These are phyloP conservation scores for Dasyprocta punctata DNA, from an alignment of 2,113 vertebrate genomes.

Conservation along the genomic window DNA sequence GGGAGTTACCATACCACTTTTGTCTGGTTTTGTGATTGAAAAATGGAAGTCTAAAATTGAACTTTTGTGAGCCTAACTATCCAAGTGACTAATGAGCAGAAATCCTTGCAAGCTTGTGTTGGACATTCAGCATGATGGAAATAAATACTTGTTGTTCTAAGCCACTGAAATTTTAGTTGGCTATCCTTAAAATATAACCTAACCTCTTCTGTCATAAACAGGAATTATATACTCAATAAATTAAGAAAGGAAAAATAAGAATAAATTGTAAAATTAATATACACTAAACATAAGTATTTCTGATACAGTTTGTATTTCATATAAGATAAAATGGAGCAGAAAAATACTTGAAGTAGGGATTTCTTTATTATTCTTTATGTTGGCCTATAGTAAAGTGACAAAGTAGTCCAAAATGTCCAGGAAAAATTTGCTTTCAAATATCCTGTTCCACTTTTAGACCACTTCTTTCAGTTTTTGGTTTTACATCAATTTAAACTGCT, in stretches of 20 bases:
- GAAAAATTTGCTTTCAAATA: neutral
- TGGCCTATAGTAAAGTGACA: neutral
- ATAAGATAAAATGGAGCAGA: neutral
- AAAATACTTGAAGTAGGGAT: neutral
- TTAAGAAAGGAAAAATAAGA: constrained; percentile 9
- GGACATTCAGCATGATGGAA: neutral
- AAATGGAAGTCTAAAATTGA: neutral
- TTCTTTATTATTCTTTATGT: neutral
- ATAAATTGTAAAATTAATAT: neutral
- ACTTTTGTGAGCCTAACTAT: neutral
- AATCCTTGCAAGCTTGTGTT: neutral
- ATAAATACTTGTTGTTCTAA: neutral
- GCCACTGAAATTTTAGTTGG: neutral
- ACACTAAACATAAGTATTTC: neutral
- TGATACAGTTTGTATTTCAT: neutral
- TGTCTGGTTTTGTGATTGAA: neutral
- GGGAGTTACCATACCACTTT: neutral
- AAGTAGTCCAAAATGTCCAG: neutral
- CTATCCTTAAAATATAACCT: neutral
- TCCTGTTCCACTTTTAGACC: neutral
- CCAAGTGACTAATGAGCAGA: neutral
- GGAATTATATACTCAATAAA: neutral
- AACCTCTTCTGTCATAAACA: neutral
- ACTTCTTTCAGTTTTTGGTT: constrained; percentile 25
- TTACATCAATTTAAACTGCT: neutral